Conservation (phyloP, 2,113 vertebrate genomes). For the Pardalotus punctatus region DNA sequence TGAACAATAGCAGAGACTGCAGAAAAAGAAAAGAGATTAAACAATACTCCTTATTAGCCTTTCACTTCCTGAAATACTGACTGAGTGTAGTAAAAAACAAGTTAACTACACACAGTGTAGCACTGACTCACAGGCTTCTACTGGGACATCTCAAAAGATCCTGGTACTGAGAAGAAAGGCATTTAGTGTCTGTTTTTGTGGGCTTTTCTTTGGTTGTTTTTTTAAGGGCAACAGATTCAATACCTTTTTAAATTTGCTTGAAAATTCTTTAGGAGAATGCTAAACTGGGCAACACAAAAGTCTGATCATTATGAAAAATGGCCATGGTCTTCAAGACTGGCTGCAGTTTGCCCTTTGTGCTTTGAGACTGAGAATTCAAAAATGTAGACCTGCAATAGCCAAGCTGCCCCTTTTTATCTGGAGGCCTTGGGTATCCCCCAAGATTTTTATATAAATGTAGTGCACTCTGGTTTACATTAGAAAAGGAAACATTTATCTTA, state of each 20-base stretch:
- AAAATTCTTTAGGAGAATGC: neutral
- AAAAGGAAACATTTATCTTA: conserved; percentile 71
- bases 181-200: neutral
- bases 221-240: neutral
- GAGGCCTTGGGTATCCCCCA: conserved; percentile 53
- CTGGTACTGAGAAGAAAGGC: neutral
- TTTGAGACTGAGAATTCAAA: conserved; percentile 44
- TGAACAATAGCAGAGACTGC: neutral
- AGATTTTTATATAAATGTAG: conserved; percentile 68
- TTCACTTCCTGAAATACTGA: neutral
- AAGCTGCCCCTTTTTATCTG: conserved; percentile 56
- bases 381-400: conserved; percentile 24
- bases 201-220: neutral
- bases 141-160: neutral
- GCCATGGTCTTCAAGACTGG: neutral
- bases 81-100: neutral
- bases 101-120: neutral
- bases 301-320: neutral
- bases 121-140: neutral
- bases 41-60: neutral
- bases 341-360: neutral
- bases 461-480: conserved; percentile 63
- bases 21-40: neutral
- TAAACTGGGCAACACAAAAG: neutral
- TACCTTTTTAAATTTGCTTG: neutral